Conservation (phyloP, 2,888 invertebrate genomes). For the Branchinecta sandiegonensis region DNA sequence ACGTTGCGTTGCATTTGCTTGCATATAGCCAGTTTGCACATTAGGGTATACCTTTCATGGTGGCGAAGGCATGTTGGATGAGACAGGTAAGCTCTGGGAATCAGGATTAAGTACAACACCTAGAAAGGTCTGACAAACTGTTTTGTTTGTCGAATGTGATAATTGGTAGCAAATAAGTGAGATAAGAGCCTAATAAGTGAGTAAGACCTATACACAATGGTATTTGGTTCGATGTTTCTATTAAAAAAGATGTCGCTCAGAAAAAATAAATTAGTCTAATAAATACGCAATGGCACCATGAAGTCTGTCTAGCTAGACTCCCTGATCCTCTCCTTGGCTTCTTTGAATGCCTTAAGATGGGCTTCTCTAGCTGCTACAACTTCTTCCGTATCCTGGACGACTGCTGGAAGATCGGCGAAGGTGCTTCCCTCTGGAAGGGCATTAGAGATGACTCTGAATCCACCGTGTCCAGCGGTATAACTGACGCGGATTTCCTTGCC, state of each 20-base stretch:
- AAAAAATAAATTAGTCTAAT: neutral
- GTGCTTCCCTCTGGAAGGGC: constrained; percentile 30
- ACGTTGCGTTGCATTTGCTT: too few species aligned
- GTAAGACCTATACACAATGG: too few species aligned
- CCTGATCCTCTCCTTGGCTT: constrained; percentile 4
- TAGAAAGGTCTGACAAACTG: too few species aligned
- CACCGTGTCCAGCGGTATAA: constrained; percentile 28
- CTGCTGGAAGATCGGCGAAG: constrained; percentile 24
- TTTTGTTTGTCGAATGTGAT: too few species aligned
- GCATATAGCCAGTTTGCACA: too few species aligned
- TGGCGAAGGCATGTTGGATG: too few species aligned
- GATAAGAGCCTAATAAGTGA: too few species aligned
- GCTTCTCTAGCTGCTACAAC: constrained; percentile 30
- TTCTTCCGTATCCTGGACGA: constrained; percentile 24
- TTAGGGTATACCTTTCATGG: too few species aligned
- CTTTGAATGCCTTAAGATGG: constrained; percentile 16
- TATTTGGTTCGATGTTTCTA: too few species aligned
- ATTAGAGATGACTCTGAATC: constrained; percentile 30
- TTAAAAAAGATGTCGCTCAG: neutral
- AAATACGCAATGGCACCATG: neutral
- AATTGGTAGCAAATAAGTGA: too few species aligned
- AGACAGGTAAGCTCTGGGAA: too few species aligned
- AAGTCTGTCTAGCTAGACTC: neutral
- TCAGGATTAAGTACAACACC: too few species aligned
- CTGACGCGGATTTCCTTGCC: constrained; percentile 29